These are phyloP conservation scores for Eonycteris spelaea DNA, from an alignment of 2,113 vertebrate species.

Conservation along the genomic window DNA sequence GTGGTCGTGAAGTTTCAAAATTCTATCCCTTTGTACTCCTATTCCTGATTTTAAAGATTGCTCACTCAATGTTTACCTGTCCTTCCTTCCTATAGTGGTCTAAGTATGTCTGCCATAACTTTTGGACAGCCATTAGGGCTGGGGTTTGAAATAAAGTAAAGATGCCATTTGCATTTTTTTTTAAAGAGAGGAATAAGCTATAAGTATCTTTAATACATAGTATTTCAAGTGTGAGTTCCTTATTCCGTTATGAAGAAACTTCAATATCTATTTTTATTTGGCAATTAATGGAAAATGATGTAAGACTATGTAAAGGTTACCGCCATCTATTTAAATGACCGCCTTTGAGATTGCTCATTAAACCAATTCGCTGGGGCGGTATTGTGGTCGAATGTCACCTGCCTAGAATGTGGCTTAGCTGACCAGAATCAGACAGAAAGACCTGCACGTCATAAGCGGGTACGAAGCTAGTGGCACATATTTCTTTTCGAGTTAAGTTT, in stretches of 20 bases:
- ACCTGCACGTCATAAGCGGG: neutral
- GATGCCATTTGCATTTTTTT: neutral
- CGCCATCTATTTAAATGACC: neutral
- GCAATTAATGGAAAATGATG: neutral
- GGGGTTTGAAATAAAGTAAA: neutral
- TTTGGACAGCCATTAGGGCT: neutral
- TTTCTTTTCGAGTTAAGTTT: neutral
- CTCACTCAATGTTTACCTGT: neutral
- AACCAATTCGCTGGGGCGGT: neutral
- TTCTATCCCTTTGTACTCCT: neutral
- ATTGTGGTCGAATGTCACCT: neutral
- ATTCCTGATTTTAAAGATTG: neutral
- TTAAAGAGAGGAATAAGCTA: neutral
- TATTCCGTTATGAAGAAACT: neutral
- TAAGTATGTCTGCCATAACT: neutral
- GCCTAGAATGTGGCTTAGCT: neutral
- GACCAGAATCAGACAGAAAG: neutral
- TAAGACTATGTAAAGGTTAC: neutral
- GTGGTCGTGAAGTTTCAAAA: neutral
- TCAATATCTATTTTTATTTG: neutral
- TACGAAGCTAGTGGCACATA: neutral
- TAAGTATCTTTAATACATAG: neutral
- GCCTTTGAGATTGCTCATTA: neutral
- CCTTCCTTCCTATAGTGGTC: neutral
- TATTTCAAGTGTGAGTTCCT: neutral